Evolutionary conservation across 2,113 vertebrate genomes (phyloP).

Genomic region (Machaerirhynchus nigripectus): DNA sequence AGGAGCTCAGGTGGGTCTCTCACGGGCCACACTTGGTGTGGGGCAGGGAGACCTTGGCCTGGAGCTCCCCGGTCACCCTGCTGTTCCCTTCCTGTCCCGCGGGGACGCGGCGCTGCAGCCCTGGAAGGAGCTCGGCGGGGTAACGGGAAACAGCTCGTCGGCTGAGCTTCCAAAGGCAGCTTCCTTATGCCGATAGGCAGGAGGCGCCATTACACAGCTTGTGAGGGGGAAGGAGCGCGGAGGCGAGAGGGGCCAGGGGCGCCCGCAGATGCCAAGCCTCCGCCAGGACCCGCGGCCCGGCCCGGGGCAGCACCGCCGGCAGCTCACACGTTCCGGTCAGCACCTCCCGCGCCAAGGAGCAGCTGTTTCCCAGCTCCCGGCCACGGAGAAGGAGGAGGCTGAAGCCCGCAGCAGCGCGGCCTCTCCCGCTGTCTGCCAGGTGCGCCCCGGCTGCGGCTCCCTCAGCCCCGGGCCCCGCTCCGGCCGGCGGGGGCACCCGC

Average conservation of each 20-base stretch:
- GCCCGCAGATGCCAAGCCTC: neutral
- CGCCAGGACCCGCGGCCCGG: neutral
- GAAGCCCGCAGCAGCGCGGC: neutral
- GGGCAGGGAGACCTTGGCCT: too few relatives aligned
- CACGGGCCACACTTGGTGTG: rapidly evolving
- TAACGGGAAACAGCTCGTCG: rapidly evolving
- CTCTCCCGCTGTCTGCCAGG: neutral
- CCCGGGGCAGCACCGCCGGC: neutral
- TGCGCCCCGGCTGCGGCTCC: neutral
- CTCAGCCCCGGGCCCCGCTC: neutral
- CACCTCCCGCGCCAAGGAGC: neutral
- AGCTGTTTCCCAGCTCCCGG: neutral
- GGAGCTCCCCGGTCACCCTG: neutral
- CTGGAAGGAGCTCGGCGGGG: neutral
- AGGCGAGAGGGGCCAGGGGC: neutral
- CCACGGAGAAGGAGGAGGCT: neutral
- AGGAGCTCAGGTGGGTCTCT: neutral
- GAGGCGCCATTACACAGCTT: constrained; percentile 84
- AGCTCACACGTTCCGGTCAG: neutral
- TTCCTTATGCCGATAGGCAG: constrained; percentile 61
- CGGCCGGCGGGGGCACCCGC: neutral
- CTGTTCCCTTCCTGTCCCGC: neutral
- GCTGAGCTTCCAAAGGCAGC: neutral
- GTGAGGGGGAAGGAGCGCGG: constrained; percentile 23
- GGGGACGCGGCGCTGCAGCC: neutral